These are phyloP conservation scores for Drosophila fulvimacula DNA, from an alignment of 2,888 invertebrate genomes.

Conservation along the genomic window DNA sequence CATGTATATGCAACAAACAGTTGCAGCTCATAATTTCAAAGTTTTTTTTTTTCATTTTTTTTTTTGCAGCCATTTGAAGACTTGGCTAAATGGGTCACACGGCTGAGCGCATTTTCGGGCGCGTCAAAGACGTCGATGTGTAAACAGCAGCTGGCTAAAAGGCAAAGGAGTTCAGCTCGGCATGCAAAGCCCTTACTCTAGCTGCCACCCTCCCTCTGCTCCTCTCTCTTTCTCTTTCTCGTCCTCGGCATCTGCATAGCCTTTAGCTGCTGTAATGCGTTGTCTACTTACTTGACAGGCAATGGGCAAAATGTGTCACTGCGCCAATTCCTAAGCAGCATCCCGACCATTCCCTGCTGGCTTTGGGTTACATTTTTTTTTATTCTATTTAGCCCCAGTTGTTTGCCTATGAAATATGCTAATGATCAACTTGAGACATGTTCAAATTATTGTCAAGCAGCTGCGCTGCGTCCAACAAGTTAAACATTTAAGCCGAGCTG, in stretches of 20 bases:
- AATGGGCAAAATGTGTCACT: constrained; percentile 50
- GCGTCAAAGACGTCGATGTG: constrained; percentile 73
- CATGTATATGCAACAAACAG: constrained; percentile 55
- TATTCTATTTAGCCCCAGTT: constrained; percentile 9
- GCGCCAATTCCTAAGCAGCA: background rate
- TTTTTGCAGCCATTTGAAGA: constrained; percentile 33
- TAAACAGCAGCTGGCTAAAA: constrained; percentile 42
- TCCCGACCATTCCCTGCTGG: background rate
- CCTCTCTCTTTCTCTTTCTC: background rate
- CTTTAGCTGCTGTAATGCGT: constrained; percentile 25
- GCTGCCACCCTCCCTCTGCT: background rate
- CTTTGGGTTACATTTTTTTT: background rate
- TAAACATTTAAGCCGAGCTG: constrained; percentile 27
- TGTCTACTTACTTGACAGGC: constrained; percentile 26
- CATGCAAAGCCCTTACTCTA: background rate
- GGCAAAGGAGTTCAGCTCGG: constrained; percentile 11
- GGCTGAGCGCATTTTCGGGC: constrained; percentile 77
- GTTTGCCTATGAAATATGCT: constrained; percentile 74
- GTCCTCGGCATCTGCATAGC: background rate
- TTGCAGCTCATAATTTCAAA: constrained; percentile 41
- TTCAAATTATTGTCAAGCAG: constrained; percentile 76
- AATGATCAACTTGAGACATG: constrained; percentile 81
- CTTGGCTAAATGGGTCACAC: constrained; percentile 73
- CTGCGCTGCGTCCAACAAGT: constrained; percentile 59
- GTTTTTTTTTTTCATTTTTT: background rate